Evolutionary conservation across 92 coral and sea anemone genomes (phyloP).

Genomic region (Palythoa heliodiscus): DNA sequence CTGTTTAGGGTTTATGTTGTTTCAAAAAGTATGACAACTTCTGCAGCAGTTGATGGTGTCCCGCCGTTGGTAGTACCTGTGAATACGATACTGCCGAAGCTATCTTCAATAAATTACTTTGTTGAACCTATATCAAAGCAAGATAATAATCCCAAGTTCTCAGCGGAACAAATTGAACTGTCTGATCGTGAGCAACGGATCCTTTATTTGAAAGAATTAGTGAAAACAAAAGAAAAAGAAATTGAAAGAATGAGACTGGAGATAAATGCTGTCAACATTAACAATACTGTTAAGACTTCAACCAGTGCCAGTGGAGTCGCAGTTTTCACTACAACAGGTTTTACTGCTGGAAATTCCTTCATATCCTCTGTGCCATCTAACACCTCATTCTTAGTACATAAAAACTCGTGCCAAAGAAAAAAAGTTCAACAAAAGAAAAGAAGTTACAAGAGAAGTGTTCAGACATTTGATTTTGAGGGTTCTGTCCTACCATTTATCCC

Average conservation of each 20-base stretch:
- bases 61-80: background rate
- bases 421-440: conserved; percentile 9
- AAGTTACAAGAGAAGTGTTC: background rate
- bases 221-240: conserved; percentile 39
- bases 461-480: background rate
- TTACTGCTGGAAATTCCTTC: background rate
- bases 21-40: background rate
- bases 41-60: background rate
- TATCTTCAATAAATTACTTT: no score
- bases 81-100: no score
- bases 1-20: background rate
- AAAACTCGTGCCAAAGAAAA: background rate
- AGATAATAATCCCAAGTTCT: background rate
- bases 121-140: background rate
- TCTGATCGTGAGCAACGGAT: conserved; percentile 36
- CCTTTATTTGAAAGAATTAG: conserved; percentile 18
- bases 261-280: conserved; percentile 13
- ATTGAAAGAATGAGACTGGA: conserved; percentile 37
- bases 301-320: background rate
- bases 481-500: conserved; percentile 20
- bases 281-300: background rate
- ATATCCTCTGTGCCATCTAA: background rate
- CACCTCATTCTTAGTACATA: background rate
- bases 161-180: conserved; percentile 7
- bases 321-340: background rate